A percentile compares a stretch with the other conserved stretches of the same genome.
phyloP scores from a whole-genome alignment of 2,888 invertebrate species.

The Metacarcinus magister region DNA sequence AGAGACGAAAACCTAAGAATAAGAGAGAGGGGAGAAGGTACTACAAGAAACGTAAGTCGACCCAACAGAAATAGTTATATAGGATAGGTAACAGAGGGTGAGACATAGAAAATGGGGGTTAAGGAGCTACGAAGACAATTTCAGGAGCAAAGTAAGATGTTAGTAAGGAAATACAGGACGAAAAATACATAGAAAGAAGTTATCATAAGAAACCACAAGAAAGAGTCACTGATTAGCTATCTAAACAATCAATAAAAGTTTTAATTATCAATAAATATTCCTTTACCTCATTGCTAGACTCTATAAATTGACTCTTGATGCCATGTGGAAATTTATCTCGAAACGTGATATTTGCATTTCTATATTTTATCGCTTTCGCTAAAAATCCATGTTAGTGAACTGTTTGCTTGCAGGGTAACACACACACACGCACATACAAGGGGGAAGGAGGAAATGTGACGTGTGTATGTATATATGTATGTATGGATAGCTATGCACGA shows the following conservation, averaged over 20 bases:
- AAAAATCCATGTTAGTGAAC: slow-evolving; percentile 20
- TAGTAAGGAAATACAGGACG: not conserved
- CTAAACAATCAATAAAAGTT: not conserved
- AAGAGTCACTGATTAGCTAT: not conserved
- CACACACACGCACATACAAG: not conserved
- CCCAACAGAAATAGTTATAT: no score
- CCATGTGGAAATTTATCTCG: slow-evolving; percentile 34
- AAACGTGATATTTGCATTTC: not conserved
- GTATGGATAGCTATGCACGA: not conserved
- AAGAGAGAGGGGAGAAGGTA: no score
- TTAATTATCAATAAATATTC: slow-evolving; percentile 60
- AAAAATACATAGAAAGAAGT: not conserved
- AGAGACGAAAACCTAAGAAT: no score
- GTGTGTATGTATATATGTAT: not conserved
- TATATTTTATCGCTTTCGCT: not conserved
- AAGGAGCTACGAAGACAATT: not conserved
- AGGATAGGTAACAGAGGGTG: not conserved
- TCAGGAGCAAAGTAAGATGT: not conserved
- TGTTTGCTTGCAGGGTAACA: slow-evolving; percentile 26
- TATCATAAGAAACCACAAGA: not conserved
- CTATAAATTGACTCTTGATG: slow-evolving; percentile 56
- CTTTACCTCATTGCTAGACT: not conserved
- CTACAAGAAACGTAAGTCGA: no score
- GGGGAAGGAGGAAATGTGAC: not conserved
- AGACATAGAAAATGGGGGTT: not conserved